Base-by-base conservation (phyloP, 2,113 vertebrate species). In the Percina caprodes region DNA sequence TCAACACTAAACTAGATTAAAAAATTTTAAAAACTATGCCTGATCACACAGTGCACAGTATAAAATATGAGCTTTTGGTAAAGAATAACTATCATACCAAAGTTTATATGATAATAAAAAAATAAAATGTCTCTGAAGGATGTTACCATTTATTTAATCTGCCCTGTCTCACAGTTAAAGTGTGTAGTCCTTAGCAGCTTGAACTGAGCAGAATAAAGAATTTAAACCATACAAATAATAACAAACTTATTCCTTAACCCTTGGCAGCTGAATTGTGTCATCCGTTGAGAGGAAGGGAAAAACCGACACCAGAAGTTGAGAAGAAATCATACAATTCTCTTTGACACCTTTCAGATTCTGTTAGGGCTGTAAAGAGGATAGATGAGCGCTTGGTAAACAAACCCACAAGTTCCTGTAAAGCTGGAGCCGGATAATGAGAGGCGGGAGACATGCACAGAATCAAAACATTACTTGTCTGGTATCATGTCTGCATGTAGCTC, bases 311-410 rank as follows among this genome's bases (percentile, higher is more conserved):
- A 83, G 42, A 82, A 79, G 79, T 83, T 65, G 74, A 92, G 88
- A 33, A 5, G 84, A 55, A 84, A 84, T 90, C 74, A 85, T 66
- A 54, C 88, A 90, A 93, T 87, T 84, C 70, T 74, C 74, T 85
- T 84, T 90, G 92, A 93, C 91, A 91, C 77, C 86, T 62, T 84
- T 92, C 87, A 87, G 80, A 85, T 82, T 73, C 54, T 54, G 87
- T 89, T 86, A 82, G 49, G 11, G 77, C 39, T 61, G 82, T 18
- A 24, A 18, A 71, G 55, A 61, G 69, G 73, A 74, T 7, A 74
- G 79, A 67, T 77, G 84, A 86, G 69, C 3, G 49, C 71, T 84
- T 10, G 60, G 82, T 88, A 92, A 92, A 93, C 86, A 93, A 91
- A 86, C 85, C 85, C 85, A 84, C 84, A 30, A 84, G 35, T 82